These are phyloP conservation scores for Embiotoca jacksoni DNA, from an alignment of 2,113 vertebrate species.

Conservation along the genomic window DNA sequence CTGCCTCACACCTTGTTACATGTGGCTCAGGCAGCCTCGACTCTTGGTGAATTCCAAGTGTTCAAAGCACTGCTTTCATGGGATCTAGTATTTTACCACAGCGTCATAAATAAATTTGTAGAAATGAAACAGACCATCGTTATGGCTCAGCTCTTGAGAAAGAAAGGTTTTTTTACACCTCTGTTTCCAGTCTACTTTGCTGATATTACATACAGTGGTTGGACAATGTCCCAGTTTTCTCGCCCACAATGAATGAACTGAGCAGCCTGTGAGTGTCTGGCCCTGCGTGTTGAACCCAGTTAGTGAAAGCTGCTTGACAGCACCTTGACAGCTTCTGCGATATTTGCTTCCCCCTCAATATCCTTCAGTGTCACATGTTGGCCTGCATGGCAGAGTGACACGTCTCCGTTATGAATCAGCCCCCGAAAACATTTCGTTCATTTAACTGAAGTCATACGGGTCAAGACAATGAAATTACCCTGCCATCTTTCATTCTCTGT, in stretches of 20 bases:
- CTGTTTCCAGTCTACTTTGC: background rate
- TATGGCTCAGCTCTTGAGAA: background rate
- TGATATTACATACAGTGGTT: slow-evolving; percentile 15
- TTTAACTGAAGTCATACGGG: slow-evolving; percentile 36
- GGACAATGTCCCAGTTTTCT: slow-evolving; percentile 25
- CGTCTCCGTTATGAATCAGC: slow-evolving; percentile 18
- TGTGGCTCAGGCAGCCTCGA: too few relatives aligned
- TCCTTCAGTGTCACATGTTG: slow-evolving; percentile 26
- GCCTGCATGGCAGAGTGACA: slow-evolving; percentile 17
- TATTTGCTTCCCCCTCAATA: slow-evolving; percentile 42
- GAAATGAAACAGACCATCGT: background rate
- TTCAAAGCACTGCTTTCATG: too few relatives aligned
- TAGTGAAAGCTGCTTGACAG: slow-evolving; percentile 31
- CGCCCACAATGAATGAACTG: slow-evolving; percentile 15
- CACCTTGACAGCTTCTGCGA: slow-evolving; percentile 42
- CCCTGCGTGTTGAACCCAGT: slow-evolving; percentile 38
- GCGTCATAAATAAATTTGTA: background rate
- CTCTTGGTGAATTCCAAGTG: too few relatives aligned
- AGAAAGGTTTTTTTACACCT: background rate
- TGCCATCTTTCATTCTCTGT: slow-evolving; percentile 41
- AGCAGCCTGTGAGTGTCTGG: slow-evolving; percentile 31
- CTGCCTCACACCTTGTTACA: too few relatives aligned
- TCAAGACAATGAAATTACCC: slow-evolving; percentile 47
- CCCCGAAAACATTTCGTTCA: slow-evolving; percentile 36
- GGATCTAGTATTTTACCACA: background rate